phyloP scores from a whole-genome alignment of 1,140 invertebrate genomes.

The Diorhabda sublineata region DNA sequence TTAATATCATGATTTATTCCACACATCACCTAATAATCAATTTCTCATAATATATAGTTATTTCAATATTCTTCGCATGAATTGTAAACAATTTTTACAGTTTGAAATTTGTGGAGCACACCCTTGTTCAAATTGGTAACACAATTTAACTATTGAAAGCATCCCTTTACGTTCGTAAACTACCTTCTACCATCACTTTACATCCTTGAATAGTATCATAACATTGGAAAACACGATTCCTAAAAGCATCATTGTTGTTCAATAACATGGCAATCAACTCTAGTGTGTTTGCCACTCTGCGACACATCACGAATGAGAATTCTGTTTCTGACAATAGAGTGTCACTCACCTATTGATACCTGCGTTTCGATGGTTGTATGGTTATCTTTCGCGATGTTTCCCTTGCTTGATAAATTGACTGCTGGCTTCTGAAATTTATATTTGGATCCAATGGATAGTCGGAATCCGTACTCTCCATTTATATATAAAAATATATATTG shows the following conservation, averaged over 20 bases:
- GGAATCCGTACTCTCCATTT: too few species aligned
- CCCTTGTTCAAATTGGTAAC: too few species aligned
- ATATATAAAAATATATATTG: too few species aligned
- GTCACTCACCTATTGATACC: background rate
- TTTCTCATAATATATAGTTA: too few species aligned
- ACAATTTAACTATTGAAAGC: background rate
- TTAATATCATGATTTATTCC: too few species aligned
- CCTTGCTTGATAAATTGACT: too few species aligned
- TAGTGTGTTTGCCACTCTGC: constrained; percentile 1
- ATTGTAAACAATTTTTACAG: too few species aligned
- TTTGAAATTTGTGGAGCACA: too few species aligned
- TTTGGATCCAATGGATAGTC: too few species aligned
- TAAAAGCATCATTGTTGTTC: background rate
- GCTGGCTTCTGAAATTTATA: too few species aligned
- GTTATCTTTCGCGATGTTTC: background rate
- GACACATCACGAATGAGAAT: constrained; percentile 1
- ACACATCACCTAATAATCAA: too few species aligned
- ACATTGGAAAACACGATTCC: background rate
- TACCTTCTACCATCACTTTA: background rate
- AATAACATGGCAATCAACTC: constrained; percentile 2
- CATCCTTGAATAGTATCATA: background rate
- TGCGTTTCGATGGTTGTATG: background rate
- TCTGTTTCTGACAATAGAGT: background rate
- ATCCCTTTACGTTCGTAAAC: background rate
- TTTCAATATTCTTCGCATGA: too few species aligned